A percentile compares a stretch with the other conserved stretches of the same genome.
Evolutionary conservation across 2,797 vertebrate species (phyloP).

Genomic region (Orientallactaga sibirica): DNA sequence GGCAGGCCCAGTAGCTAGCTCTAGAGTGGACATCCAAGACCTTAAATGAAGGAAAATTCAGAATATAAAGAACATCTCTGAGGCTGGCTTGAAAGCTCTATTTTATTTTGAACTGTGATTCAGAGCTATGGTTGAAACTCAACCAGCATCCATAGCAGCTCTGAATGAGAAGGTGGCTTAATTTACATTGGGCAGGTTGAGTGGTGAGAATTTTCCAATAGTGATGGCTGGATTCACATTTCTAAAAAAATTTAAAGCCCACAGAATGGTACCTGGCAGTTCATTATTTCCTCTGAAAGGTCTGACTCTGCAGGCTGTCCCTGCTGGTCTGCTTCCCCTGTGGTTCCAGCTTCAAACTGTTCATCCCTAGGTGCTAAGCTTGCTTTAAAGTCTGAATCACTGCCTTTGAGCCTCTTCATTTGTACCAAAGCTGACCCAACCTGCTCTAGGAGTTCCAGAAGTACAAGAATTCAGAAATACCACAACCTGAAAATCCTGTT

Average conservation of each 20-base stretch:
- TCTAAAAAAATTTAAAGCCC: slow-evolving; percentile 20
- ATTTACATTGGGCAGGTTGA: slow-evolving; percentile 51
- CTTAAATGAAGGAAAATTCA: not conserved
- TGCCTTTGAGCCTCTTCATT: slow-evolving; percentile 50
- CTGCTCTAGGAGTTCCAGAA: slow-evolving; percentile 19
- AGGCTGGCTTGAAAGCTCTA: not conserved
- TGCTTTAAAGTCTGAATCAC: slow-evolving; percentile 50
- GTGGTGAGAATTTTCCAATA: slow-evolving; percentile 44
- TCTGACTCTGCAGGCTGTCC: slow-evolving; percentile 46
- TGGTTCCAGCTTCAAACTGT: not conserved
- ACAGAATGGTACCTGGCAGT: slow-evolving; percentile 46
- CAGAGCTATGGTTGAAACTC: not conserved
- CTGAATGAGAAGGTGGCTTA: slow-evolving; percentile 56
- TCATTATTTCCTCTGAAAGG: slow-evolving; percentile 77
- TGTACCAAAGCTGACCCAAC: not conserved
- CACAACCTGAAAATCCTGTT: not conserved
- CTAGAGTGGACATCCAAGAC: not conserved
- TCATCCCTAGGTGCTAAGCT: slow-evolving; percentile 46
- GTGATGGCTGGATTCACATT: slow-evolving; percentile 58
- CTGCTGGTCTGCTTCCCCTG: slow-evolving; percentile 45
- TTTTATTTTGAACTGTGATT: slow-evolving; percentile 45
- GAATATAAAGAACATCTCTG: slow-evolving; percentile 10
- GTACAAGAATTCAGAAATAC: not conserved
- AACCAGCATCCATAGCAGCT: not conserved
- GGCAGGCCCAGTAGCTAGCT: not conserved